These are phyloP conservation scores for Caenorhabditis remanei DNA, from an alignment of 1,140 invertebrate species.

Conservation along the genomic window DNA sequence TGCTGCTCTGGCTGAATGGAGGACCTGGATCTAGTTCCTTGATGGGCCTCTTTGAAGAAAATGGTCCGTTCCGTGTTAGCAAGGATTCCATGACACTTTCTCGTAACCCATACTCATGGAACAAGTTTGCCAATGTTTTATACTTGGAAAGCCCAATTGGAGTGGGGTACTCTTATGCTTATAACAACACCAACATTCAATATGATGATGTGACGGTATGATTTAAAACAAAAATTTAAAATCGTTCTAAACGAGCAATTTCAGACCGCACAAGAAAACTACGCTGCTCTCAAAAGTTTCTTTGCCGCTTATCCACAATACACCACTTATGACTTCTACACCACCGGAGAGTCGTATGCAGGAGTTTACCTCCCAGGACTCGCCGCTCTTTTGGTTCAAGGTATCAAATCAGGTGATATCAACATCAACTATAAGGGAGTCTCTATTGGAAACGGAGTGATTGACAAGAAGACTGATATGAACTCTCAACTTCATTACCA, in stretches of 20 bases:
- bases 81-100: constrained; percentile 77
- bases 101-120: constrained; percentile 80
- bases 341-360: constrained; percentile 80
- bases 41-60: constrained; percentile 80
- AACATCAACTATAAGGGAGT: constrained; percentile 63
- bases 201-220: constrained; percentile 79
- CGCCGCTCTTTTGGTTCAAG: constrained; percentile 78
- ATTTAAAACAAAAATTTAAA: too few species aligned
- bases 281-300: constrained; percentile 79
- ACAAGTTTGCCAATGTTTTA: constrained; percentile 84
- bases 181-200: constrained; percentile 71
- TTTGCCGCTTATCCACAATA: constrained; percentile 80
- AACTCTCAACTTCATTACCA: constrained; percentile 62
- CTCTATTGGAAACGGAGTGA: constrained; percentile 66
- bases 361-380: constrained; percentile 80
- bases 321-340: constrained; percentile 78
- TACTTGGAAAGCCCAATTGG: constrained; percentile 81
- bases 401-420: constrained; percentile 60
- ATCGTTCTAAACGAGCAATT: background rate
- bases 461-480: constrained; percentile 58
- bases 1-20: constrained; percentile 82
- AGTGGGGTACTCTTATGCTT: constrained; percentile 81
- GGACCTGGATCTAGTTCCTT: constrained; percentile 81
- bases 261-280: constrained; percentile 78
- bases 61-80: constrained; percentile 79